These are phyloP conservation scores for Nematopogon swammerdamellus DNA, from an alignment of 2,888 invertebrate genomes.

Conservation along the genomic window DNA sequence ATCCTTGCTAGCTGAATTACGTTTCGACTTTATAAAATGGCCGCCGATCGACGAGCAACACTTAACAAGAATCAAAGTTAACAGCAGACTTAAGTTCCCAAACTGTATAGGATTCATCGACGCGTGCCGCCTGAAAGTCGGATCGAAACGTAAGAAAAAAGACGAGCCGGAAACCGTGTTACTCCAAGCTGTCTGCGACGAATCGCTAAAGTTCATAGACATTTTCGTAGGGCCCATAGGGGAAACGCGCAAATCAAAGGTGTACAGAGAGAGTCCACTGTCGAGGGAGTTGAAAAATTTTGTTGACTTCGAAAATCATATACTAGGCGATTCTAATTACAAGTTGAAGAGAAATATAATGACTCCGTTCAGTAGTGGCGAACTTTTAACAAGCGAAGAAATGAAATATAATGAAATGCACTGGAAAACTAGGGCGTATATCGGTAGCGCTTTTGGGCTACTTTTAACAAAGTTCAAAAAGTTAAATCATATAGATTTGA, in stretches of 20 bases:
- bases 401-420: constrained; percentile 46
- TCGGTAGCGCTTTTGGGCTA: constrained; percentile 38
- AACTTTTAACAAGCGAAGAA: constrained; percentile 39
- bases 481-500: constrained; percentile 32
- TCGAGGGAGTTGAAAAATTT: constrained; percentile 31
- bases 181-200: constrained; percentile 46
- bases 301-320: constrained; percentile 41
- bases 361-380: constrained; percentile 29
- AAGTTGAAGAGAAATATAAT: constrained; percentile 36
- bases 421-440: constrained; percentile 35
- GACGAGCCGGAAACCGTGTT: constrained; percentile 27
- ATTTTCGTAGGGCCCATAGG: constrained; percentile 34
- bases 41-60: constrained; percentile 42
- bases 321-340: constrained; percentile 38
- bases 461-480: constrained; percentile 35
- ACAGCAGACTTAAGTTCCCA: constrained; percentile 37
- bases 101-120: constrained; percentile 48
- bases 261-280: constrained; percentile 34
- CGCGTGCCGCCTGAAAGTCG: constrained; percentile 34
- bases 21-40: constrained; percentile 36
- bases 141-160: constrained; percentile 26
- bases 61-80: constrained; percentile 38
- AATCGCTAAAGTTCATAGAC: constrained; percentile 36
- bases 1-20: constrained; percentile 26
- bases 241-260: constrained; percentile 28